Evolutionary conservation across 2,113 vertebrate genomes (phyloP).

Genomic region (Xiphophorus maculatus): DNA sequence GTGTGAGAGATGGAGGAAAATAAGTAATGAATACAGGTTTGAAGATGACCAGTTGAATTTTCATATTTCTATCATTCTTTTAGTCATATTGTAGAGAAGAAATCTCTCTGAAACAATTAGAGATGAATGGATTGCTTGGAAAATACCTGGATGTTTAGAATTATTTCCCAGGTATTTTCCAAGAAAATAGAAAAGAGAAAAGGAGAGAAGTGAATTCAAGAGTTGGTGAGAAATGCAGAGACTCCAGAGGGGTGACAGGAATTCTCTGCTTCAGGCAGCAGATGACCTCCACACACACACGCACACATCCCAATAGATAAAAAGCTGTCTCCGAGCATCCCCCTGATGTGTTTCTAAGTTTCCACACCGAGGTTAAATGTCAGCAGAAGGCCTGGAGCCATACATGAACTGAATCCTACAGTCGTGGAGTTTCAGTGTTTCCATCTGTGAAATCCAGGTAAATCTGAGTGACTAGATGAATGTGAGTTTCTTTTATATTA

Average conservation of each 20-base stretch:
- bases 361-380: conserved; percentile 36
- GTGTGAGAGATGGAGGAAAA: neutral
- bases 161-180: no score
- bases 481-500: neutral
- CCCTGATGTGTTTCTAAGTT: conserved; percentile 15
- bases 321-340: neutral
- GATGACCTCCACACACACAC: conserved; percentile 19
- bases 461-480: neutral
- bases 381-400: conserved; percentile 30
- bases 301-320: no score
- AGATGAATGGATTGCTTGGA: neutral
- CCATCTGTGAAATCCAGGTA: neutral
- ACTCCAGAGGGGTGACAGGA: conserved; percentile 24
- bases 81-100: neutral
- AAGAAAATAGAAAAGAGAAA: neutral
- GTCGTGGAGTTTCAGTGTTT: neutral
- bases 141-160: neutral
- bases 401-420: conserved; percentile 13
- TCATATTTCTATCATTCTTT: neutral
- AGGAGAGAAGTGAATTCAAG: neutral
- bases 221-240: conserved; percentile 3
- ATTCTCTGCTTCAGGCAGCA: conserved; percentile 34
- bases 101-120: neutral
- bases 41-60: neutral
- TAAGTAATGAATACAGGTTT: no score